These are phyloP conservation scores for Dasyurus viverrinus DNA, from an alignment of 2,113 vertebrate species.

Conservation along the genomic window DNA sequence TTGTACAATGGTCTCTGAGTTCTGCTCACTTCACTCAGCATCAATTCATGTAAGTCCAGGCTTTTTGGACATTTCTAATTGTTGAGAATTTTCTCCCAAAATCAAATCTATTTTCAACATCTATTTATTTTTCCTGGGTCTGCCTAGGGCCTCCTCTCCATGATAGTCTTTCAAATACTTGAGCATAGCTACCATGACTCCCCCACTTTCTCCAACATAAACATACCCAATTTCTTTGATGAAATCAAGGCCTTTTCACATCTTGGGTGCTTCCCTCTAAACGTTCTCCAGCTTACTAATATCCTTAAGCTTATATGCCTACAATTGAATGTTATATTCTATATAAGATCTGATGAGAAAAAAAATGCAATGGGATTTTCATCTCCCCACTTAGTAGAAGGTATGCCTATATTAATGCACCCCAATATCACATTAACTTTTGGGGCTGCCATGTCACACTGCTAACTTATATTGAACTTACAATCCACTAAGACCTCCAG, in stretches of 20 bases:
- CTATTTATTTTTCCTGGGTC: neutral
- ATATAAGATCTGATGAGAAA: neutral
- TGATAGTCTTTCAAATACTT: neutral
- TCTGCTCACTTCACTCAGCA: too few species aligned
- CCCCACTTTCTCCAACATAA: neutral
- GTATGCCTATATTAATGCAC: neutral
- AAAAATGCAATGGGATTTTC: neutral
- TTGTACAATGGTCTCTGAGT: too few species aligned
- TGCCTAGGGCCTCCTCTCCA: neutral
- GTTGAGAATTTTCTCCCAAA: neutral
- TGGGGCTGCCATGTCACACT: neutral
- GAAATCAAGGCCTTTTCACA: neutral
- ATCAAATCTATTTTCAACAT: neutral
- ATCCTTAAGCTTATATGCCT: neutral
- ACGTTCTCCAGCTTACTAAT: neutral
- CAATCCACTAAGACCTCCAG: neutral
- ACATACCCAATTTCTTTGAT: neutral
- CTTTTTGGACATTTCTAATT: too few species aligned
- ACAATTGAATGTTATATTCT: neutral
- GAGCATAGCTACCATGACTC: neutral
- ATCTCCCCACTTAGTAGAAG: neutral
- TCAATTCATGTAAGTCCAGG: too few species aligned
- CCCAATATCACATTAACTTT: neutral
- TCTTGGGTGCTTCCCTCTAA: neutral
- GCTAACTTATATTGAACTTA: neutral